Evolutionary conservation across 2,888 invertebrate species (phyloP).

Genomic region (Odontothrips loti): DNA sequence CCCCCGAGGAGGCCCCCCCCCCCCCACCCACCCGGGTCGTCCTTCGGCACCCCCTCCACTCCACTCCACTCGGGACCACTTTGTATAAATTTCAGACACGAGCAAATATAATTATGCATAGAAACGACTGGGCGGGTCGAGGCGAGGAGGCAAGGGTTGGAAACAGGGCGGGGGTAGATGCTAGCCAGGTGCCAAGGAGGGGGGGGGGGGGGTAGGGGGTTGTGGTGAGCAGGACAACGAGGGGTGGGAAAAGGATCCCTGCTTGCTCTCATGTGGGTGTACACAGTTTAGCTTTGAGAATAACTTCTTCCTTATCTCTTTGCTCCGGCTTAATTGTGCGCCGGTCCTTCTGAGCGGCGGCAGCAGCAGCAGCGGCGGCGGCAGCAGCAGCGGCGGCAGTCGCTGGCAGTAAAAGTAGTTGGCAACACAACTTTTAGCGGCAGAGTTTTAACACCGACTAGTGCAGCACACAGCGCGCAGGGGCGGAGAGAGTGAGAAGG

Average conservation of each 20-base stretch:
- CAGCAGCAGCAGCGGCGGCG: background rate
- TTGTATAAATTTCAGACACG: conserved; percentile 26
- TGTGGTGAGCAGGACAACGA: background rate
- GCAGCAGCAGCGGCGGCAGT: background rate
- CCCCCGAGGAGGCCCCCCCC: background rate
- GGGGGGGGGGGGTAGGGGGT: background rate
- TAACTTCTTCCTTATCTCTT: conserved; percentile 22
- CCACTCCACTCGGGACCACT: conserved; percentile 15
- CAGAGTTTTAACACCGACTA: background rate
- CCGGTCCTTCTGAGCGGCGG: background rate
- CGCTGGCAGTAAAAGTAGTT: background rate
- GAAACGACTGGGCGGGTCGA: conserved; percentile 23
- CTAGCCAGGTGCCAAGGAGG: background rate
- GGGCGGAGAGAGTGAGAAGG: background rate
- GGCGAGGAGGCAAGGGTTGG: conserved; percentile 6
- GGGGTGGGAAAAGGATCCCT: background rate
- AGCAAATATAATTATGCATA: conserved; percentile 27
- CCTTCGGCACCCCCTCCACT: background rate
- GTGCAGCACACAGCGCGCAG: background rate
- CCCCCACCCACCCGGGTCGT: background rate
- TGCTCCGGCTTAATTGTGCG: conserved; percentile 15
- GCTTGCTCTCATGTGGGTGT: conserved; percentile 1
- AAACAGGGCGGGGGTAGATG: background rate
- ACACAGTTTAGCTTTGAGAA: background rate
- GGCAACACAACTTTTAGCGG: background rate